Conservation (phyloP, 64 coral and sea anemone species). For the Stichodactyla helianthus region DNA sequence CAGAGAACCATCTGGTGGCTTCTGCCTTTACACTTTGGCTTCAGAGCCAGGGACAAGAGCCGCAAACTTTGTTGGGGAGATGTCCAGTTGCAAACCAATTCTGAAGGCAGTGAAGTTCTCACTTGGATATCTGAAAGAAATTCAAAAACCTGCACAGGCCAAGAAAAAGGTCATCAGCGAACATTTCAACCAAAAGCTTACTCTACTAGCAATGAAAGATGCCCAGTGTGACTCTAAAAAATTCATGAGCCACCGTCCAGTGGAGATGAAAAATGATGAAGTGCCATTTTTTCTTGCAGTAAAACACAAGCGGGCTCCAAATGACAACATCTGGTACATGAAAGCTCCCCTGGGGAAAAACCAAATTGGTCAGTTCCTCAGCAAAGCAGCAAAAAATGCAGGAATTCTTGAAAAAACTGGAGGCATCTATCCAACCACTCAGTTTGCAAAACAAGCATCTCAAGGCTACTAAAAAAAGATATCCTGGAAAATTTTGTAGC, state of each 20-base stretch:
- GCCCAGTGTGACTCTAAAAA: constrained; percentile 47
- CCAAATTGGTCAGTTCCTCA: too few relatives aligned
- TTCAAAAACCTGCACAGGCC: constrained; percentile 48
- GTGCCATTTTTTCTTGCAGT: constrained; percentile 66
- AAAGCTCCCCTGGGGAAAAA: too few relatives aligned
- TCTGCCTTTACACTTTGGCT: constrained; percentile 12
- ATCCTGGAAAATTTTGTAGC: too few relatives aligned
- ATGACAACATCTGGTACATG: constrained; percentile 25
- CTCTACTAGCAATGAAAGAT: constrained; percentile 37
- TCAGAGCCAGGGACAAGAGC: constrained; percentile 11
- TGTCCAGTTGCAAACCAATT: constrained; percentile 29
- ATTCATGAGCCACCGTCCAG: constrained; percentile 40
- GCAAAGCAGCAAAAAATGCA: too few relatives aligned
- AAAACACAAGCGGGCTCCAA: neutral
- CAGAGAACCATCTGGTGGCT: neutral
- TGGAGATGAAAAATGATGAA: constrained; percentile 44
- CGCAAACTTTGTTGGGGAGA: constrained; percentile 1
- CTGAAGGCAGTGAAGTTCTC: constrained; percentile 42
- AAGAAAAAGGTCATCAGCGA: constrained; percentile 49
- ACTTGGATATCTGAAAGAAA: constrained; percentile 40
- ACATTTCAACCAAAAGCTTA: constrained; percentile 42
- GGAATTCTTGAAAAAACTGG: too few relatives aligned
- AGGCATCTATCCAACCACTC: too few relatives aligned
- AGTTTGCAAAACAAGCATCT: too few relatives aligned
- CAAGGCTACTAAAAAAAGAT: too few relatives aligned